phyloP scores from a whole-genome alignment of 2,797 vertebrate genomes.

The Sardinella longiceps region DNA sequence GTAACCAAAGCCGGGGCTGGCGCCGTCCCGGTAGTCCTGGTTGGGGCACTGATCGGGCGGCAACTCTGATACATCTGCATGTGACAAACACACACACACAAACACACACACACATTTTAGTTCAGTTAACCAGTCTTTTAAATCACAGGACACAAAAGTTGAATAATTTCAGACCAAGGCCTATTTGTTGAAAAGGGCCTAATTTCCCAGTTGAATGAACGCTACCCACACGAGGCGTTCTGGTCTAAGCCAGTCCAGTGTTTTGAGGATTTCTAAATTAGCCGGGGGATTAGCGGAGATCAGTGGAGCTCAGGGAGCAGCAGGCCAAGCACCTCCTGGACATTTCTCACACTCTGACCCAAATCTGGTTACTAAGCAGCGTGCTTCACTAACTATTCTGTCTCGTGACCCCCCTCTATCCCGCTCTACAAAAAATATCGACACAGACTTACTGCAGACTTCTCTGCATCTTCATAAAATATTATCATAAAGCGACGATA shows the following conservation, averaged over 20 bases:
- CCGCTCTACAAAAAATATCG: too few relatives aligned
- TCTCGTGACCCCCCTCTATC: too few relatives aligned
- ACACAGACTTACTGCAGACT: too few relatives aligned
- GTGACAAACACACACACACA: slow-evolving; percentile 7
- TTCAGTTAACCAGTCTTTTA: too few relatives aligned
- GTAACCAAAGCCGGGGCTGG: slow-evolving; percentile 62
- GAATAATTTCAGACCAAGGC: background rate
- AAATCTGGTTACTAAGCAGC: background rate
- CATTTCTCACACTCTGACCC: background rate
- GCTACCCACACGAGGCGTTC: background rate
- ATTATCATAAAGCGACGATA: too few relatives aligned
- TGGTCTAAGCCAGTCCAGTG: background rate
- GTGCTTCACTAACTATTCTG: too few relatives aligned
- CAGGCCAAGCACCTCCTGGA: background rate
- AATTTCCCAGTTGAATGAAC: background rate
- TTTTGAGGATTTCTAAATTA: background rate
- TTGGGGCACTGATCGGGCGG: slow-evolving; percentile 73
- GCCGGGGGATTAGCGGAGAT: background rate
- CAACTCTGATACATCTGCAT: slow-evolving; percentile 64
- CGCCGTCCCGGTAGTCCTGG: slow-evolving; percentile 75
- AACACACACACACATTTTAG: background rate
- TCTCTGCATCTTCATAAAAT: too few relatives aligned
- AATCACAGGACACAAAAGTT: too few relatives aligned
- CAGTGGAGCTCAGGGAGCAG: background rate
- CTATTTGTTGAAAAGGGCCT: background rate